Conservation (phyloP, 2,113 vertebrate genomes). For the Callipepla californica region DNA sequence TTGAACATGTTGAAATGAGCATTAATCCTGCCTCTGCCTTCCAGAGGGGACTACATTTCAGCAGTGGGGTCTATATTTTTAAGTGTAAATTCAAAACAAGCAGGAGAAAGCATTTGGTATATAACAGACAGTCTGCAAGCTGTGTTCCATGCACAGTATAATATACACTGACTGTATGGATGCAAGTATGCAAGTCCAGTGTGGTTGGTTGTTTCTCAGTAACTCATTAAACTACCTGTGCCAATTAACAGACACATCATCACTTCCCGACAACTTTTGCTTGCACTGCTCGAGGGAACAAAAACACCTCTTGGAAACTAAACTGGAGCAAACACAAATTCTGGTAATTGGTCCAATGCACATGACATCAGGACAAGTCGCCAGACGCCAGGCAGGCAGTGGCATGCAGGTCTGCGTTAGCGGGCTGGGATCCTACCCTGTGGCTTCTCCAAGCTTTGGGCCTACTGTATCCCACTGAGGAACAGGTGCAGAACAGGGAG, state of each 20-base stretch:
- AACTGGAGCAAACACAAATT: neutral
- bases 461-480: neutral
- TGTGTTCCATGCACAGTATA: neutral
- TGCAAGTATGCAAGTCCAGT: neutral
- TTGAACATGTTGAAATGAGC: neutral
- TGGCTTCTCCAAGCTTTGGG: neutral
- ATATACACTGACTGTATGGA: neutral
- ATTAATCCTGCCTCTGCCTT: slow-evolving; percentile 21
- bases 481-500: no score
- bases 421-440: neutral
- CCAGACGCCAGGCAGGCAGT: neutral
- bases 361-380: neutral
- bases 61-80: slow-evolving; percentile 29
- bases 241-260: neutral
- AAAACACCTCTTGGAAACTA: neutral
- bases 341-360: neutral
- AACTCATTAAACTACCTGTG: neutral
- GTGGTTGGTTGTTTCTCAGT: neutral
- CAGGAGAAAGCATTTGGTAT: slow-evolving; percentile 57
- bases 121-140: slow-evolving; percentile 23
- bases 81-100: slow-evolving; percentile 58
- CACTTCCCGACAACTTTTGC: neutral
- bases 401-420: fast-evolving
- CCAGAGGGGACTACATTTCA: neutral
- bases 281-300: neutral